Percentiles rank a stretch among this genome's conserved stretches.
Evolutionary conservation across 1,140 invertebrate species (phyloP).

Genomic region (Amphibalanus amphitrite): DNA sequence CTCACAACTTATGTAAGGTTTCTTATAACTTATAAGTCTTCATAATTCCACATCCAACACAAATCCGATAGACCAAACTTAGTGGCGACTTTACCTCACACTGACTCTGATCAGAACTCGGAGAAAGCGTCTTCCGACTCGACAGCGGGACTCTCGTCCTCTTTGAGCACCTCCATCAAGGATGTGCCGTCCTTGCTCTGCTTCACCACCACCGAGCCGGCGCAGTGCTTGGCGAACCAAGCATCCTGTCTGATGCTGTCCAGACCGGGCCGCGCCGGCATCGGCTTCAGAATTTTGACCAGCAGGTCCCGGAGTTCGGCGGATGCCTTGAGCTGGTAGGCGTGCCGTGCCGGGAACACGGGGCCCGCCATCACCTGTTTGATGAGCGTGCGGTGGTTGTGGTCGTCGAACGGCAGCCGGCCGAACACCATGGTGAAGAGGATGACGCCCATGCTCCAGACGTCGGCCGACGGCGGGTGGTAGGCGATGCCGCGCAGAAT

Average conservation of each 20-base stretch:
- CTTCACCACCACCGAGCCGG: background rate
- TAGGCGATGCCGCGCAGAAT: conserved; percentile 26
- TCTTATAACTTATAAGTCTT: too few relatives aligned
- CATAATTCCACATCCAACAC: too few relatives aligned
- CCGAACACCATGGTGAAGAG: conserved; percentile 63
- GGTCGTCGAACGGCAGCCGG: conserved; percentile 55
- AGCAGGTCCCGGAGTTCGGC: background rate
- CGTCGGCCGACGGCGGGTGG: conserved; percentile 49
- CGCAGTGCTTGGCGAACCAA: background rate
- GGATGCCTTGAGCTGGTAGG: background rate
- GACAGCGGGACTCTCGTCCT: background rate
- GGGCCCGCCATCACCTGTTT: conserved; percentile 26
- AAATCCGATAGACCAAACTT: too few relatives aligned
- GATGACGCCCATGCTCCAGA: conserved; percentile 64
- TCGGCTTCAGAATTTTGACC: background rate
- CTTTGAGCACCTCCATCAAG: background rate
- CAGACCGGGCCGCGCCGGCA: background rate
- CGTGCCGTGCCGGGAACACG: background rate
- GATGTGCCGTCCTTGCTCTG: background rate
- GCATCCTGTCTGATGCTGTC: background rate
- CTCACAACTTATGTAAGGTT: too few relatives aligned
- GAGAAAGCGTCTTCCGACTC: background rate
- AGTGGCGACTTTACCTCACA: too few relatives aligned
- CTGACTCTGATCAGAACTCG: too few relatives aligned
- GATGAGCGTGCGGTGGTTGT: conserved; percentile 24